A percentile compares a stretch with the other conserved stretches of the same genome.
These are phyloP conservation scores for Cataglyphis cursor DNA, from an alignment of 2,888 invertebrate species.

Conservation along the genomic window DNA sequence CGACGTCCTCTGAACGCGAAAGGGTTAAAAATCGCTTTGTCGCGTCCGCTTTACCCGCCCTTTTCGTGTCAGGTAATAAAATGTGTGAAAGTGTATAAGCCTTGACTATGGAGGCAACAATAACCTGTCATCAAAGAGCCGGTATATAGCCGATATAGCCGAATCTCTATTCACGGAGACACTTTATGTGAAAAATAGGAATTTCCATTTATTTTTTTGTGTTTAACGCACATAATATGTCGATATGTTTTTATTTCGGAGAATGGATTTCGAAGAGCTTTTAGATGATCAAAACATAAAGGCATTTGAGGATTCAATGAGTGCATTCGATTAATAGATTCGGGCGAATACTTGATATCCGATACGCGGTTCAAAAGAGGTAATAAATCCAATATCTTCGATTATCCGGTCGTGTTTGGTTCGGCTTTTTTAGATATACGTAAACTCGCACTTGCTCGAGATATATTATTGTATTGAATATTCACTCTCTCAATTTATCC, in stretches of 20 bases:
- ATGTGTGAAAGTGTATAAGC: conserved; percentile 28
- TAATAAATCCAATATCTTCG: conserved; percentile 20
- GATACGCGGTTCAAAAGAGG: background rate
- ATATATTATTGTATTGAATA: background rate
- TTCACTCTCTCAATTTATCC: background rate
- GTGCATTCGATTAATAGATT: conserved; percentile 26
- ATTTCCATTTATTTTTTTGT: background rate
- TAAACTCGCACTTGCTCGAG: background rate
- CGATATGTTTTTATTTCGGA: background rate
- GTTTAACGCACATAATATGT: background rate
- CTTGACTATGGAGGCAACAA: conserved; percentile 36
- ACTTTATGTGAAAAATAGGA: background rate
- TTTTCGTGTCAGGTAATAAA: conserved; percentile 42
- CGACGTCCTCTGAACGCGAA: conserved; percentile 24
- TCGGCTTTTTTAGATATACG: conserved; percentile 19
- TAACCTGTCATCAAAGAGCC: conserved; percentile 21
- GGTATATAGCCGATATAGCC: background rate
- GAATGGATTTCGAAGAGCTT: background rate
- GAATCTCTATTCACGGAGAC: conserved; percentile 21
- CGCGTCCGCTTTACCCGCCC: conserved; percentile 37
- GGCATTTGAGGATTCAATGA: conserved; percentile 24
- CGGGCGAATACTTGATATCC: conserved; percentile 19
- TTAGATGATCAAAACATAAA: background rate
- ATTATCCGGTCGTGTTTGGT: background rate
- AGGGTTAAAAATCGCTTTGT: conserved; percentile 53